These are phyloP conservation scores for Omphaloscelis lunosa DNA, from an alignment of 2,888 invertebrate species.

Conservation along the genomic window DNA sequence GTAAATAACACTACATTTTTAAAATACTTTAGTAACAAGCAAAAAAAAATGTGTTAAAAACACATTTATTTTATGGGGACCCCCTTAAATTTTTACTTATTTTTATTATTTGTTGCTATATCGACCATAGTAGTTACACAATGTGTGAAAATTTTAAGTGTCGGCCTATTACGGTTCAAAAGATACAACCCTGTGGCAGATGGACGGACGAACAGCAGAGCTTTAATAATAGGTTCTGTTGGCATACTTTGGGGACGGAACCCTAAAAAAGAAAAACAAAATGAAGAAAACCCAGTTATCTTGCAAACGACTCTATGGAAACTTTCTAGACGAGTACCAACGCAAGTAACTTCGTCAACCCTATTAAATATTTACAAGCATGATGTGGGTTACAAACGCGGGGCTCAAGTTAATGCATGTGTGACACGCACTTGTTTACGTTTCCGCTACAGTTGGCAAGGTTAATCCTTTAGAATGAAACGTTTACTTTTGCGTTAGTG, in stretches of 20 bases:
- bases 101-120: not conserved
- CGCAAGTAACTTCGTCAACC: slow-evolving; percentile 54
- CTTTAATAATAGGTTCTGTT: not conserved
- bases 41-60: not conserved
- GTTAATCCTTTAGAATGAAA: slow-evolving; percentile 52
- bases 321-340: slow-evolving; percentile 23
- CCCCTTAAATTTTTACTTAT: not conserved
- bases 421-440: slow-evolving; percentile 57
- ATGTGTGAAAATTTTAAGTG: not conserved
- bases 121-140: not conserved
- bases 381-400: slow-evolving; percentile 37
- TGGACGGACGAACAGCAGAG: not conserved
- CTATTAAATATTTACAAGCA: slow-evolving; percentile 53
- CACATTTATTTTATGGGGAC: not conserved
- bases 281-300: slow-evolving; percentile 16
- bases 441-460: slow-evolving; percentile 27
- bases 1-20: not conserved
- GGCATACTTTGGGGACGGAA: not conserved
- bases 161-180: not conserved
- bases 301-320: slow-evolving; percentile 38
- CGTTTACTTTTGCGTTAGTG: slow-evolving; percentile 38
- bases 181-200: not conserved
- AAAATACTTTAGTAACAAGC: not conserved
- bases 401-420: slow-evolving; percentile 53
- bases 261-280: slow-evolving; percentile 2